Conservation (phyloP, 2,113 vertebrate species). For the Lipotes vexillifer region DNA sequence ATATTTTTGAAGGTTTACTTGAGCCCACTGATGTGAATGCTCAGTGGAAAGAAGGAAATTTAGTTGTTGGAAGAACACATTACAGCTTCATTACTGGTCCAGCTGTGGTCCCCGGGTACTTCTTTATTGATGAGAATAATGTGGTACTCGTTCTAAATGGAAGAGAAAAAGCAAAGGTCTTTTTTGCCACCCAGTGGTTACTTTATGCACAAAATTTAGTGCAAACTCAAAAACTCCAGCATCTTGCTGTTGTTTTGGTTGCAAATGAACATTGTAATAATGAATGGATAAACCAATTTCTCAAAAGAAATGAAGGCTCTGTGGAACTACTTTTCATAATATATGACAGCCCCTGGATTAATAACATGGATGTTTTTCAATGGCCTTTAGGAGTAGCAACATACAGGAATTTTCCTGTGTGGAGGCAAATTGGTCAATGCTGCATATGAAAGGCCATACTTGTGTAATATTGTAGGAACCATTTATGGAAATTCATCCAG, state of each 20-base stretch:
- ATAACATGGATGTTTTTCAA: slow-evolving; percentile 92
- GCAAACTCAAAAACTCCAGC: slow-evolving; percentile 84
- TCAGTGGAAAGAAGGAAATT: slow-evolving; percentile 94
- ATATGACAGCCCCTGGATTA: slow-evolving; percentile 90
- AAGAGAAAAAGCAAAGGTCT: slow-evolving; percentile 89
- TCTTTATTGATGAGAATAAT: slow-evolving; percentile 88
- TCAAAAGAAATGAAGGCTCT: slow-evolving; percentile 90
- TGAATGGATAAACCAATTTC: slow-evolving; percentile 88
- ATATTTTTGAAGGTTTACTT: slow-evolving; percentile 92
- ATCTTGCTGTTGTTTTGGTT: slow-evolving; percentile 89
- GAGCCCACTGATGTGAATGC: slow-evolving; percentile 88
- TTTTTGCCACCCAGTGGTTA: slow-evolving; percentile 92
- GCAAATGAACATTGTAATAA: slow-evolving; percentile 93
- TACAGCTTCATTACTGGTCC: slow-evolving; percentile 98
- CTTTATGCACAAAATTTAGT: slow-evolving; percentile 85
- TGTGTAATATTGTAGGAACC: slow-evolving; percentile 96
- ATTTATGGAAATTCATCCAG: slow-evolving; percentile 96
- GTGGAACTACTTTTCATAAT: slow-evolving; percentile 91
- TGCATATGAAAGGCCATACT: slow-evolving; percentile 87
- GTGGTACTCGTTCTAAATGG: slow-evolving; percentile 94
- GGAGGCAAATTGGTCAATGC: slow-evolving; percentile 87
- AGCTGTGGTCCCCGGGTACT: slow-evolving; percentile 90
- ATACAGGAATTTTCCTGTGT: slow-evolving; percentile 94
- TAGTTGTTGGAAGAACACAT: slow-evolving; percentile 85
- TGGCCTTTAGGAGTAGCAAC: slow-evolving; percentile 99